Conservation (phyloP, 2,888 invertebrate genomes). For the Microctonus aethiopoides region DNA sequence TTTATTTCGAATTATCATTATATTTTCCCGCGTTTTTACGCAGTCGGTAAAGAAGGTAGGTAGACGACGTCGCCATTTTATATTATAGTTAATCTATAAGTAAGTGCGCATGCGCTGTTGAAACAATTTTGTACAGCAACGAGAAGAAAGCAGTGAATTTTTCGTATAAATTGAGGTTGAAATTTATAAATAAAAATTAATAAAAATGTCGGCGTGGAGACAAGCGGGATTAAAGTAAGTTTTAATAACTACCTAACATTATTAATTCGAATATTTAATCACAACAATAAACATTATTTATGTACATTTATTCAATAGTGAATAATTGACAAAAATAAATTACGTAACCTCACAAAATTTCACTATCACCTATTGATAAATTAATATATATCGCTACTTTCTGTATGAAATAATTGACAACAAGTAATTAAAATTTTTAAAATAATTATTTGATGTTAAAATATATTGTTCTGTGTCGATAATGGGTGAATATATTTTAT, state of each 20-base stretch:
- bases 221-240: constrained; percentile 86
- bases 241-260: constrained; percentile 10
- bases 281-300: background rate
- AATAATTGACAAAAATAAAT: constrained; percentile 22
- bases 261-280: background rate
- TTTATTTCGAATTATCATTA: no score
- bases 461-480: no score
- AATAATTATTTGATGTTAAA: no score
- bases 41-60: background rate
- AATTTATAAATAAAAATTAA: constrained; percentile 50
- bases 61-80: background rate
- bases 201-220: constrained; percentile 84
- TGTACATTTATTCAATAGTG: constrained; percentile 11
- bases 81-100: no score
- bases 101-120: constrained; percentile 19
- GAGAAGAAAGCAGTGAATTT: constrained; percentile 5
- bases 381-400: no score
- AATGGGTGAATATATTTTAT: no score
- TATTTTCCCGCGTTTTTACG: background rate
- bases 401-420: no score
- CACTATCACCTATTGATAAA: background rate
- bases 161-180: constrained; percentile 16
- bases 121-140: no score
- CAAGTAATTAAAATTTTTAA: no score
- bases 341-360: constrained; percentile 41